Evolutionary conservation across 2,797 vertebrate genomes (phyloP), one percentile per base, ranked within the genome.

Genomic region (Moxostoma hubbsi): DNA sequence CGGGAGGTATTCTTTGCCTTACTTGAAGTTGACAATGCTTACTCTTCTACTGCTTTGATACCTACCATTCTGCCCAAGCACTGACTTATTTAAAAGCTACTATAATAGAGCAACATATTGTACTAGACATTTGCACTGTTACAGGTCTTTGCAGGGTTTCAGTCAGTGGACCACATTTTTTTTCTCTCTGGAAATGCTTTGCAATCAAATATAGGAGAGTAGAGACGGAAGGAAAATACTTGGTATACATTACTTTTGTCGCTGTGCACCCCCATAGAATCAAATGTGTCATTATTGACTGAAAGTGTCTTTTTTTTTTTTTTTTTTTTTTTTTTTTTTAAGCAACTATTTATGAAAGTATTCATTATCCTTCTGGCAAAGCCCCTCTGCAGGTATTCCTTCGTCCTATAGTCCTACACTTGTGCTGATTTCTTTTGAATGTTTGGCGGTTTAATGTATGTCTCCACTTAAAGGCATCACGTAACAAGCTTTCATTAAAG

Each of bases 301-400:
- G 86, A 89, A 84, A 74, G 77, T 50, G 5, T 5, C 7, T 77
- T 78, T 64, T 91, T 94, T 3, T 24, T 24, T 24, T n/a, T n/a
- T n/a, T 82, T 61, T 80, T 73, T 24, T 63, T 77, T 78, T 64
- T 91, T 94, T 3, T 82, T 61, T 80, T 73, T 24, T 63, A 94
- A 96, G 94, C 91, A 89, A 95, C 95, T 96, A 96, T 97, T 97
- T 96, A 95, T 96, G 94, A 94, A 95, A 95, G 90, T 93, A 94
- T 94, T 95, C 91, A 89, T 89, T 16, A 90, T 88, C 90, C 92
- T 90, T 91, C 90, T 92, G 89, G 68, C 84, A 92, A 87, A 91
- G 89, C 89, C 90, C 89, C 92, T 92, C 91, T 93, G 88, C 90
- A 93, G 92, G 89, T 92, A 90, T 92, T 92, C 85, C 90, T 83